Conservation (phyloP, 2,888 invertebrate species). For the Dicycla oo region DNA sequence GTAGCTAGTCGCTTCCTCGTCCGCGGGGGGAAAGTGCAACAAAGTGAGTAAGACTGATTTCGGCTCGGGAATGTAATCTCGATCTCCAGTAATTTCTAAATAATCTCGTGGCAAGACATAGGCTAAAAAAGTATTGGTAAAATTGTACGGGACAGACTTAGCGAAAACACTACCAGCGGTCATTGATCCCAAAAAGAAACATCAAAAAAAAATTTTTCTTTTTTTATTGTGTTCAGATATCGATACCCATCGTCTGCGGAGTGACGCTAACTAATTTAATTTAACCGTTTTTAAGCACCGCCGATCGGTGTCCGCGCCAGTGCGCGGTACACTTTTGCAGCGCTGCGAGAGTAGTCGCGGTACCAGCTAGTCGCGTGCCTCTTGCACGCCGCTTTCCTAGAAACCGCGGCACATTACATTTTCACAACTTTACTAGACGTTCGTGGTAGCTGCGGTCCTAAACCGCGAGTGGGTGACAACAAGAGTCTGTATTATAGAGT, state of each 20-base stretch:
- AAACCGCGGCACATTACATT: constrained; percentile 50
- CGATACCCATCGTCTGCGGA: too few species aligned
- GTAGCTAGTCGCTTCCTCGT: too few species aligned
- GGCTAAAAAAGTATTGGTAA: too few species aligned
- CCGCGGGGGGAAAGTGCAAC: too few species aligned
- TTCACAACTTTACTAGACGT: not conserved
- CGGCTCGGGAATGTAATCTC: not conserved
- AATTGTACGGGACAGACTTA: too few species aligned
- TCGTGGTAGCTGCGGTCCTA: not conserved
- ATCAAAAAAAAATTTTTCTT: too few species aligned
- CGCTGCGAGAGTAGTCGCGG: constrained; percentile 41
- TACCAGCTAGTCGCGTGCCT: constrained; percentile 54
- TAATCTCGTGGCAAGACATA: too few species aligned
- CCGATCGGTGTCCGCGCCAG: constrained; percentile 55
- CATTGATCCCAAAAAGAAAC: too few species aligned
- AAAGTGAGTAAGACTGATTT: not conserved
- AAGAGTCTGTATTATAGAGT: not conserved
- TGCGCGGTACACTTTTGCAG: constrained; percentile 57
- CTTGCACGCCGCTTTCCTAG: constrained; percentile 53
- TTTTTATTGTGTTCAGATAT: too few species aligned
- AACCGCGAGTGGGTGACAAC: not conserved
- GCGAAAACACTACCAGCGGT: too few species aligned
- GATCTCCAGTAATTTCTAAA: not conserved
- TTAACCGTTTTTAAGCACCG: too few species aligned
- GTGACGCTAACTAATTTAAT: too few species aligned